Conservation (phyloP, 2,113 vertebrate species). For the Leptosomus discolor region DNA sequence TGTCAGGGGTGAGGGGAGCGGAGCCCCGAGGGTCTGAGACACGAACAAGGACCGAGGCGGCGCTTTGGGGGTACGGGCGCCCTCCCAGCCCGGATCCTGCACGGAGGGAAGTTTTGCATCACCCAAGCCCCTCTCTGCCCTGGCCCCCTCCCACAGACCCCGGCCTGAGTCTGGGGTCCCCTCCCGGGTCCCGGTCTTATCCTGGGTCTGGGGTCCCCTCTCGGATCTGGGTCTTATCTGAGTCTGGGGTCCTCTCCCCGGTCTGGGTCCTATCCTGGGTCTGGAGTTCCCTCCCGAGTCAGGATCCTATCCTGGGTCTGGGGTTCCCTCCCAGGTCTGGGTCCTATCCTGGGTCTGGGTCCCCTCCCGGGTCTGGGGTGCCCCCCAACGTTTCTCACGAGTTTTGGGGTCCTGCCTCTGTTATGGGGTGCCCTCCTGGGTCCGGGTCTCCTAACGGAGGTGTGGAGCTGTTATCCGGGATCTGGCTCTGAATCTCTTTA, state of each 20-base stretch:
- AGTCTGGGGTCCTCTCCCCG: too few relatives aligned
- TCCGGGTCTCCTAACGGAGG: neutral
- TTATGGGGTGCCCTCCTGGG: neutral
- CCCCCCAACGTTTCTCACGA: too few relatives aligned
- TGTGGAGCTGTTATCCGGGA: too few relatives aligned
- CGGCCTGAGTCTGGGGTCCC: too few relatives aligned
- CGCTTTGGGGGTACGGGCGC: rapidly evolving
- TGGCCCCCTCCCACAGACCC: neutral
- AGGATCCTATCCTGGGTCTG: neutral
- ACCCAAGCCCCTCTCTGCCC: neutral
- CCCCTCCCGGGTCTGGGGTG: neutral
- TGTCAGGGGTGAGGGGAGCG: neutral
- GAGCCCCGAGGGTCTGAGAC: neutral
- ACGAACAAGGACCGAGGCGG: neutral
- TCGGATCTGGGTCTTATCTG: too few relatives aligned
- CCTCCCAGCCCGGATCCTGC: neutral
- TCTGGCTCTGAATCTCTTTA: neutral
- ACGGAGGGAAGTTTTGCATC: neutral
- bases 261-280: too few relatives aligned
- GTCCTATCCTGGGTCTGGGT: neutral
- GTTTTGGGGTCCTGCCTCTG: neutral
- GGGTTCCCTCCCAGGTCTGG: neutral
- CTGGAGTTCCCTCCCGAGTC: too few relatives aligned
- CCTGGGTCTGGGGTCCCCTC: neutral
- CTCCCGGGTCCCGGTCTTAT: neutral